These are phyloP conservation scores for Todiramphus saurophagus DNA, from an alignment of 2,113 vertebrate species.

Conservation along the genomic window DNA sequence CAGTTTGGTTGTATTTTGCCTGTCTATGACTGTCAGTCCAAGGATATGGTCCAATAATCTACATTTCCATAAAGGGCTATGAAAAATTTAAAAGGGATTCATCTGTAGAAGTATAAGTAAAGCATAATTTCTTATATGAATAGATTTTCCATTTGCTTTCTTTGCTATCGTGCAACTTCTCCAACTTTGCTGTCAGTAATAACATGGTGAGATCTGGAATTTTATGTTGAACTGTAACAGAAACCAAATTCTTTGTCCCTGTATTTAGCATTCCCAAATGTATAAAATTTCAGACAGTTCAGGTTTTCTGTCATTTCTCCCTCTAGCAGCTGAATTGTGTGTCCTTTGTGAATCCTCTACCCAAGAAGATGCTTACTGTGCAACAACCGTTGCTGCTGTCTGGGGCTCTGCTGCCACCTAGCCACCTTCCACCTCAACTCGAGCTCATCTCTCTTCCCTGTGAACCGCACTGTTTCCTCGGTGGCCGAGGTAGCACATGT, in stretches of 20 bases:
- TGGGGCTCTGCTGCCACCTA: conserved; percentile 59
- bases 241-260: not conserved
- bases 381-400: not conserved
- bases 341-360: not conserved
- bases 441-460: accelerated
- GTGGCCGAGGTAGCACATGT: not conserved
- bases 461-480: accelerated
- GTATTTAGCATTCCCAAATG: not conserved
- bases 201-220: not conserved
- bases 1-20: not conserved
- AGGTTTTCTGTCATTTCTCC: not conserved
- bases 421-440: not conserved
- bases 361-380: not conserved
- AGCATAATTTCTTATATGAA: not conserved
- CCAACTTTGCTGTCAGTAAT: not conserved
- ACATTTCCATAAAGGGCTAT: not conserved
- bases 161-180: not conserved
- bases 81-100: not conserved
- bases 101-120: not conserved
- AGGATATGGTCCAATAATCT: not conserved
- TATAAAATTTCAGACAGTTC: not conserved
- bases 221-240: not conserved
- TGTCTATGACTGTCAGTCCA: not conserved
- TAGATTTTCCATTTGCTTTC: not conserved
- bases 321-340: not conserved